Evolutionary conservation across 2,888 invertebrate species (phyloP), one percentile per base, ranked within the genome.

Genomic region (Diogma glabrata): DNA sequence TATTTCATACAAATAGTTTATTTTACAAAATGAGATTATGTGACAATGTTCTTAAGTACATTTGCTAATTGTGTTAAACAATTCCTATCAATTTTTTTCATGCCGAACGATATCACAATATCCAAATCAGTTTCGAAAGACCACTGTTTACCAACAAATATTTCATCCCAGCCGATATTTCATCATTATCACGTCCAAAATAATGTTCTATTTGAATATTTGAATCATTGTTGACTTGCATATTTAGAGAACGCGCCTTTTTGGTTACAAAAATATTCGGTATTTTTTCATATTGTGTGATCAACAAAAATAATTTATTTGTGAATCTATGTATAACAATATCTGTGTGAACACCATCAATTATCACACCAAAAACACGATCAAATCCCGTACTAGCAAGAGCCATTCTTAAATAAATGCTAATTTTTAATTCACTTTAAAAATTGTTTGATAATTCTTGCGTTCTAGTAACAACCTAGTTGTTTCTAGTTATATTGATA

Each of bases 51-150:
- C n/a, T n/a, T n/a, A n/a, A n/a, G n/a, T n/a, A n/a, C n/a, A n/a
- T n/a, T n/a, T n/a, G n/a, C n/a, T n/a, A 46, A 46, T 17, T 19
- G 23, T 22, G 23, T 46, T 46, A 46, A 3, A 46, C 2, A 10
- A 24, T 46, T 46, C 10, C 24, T 46, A 46, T 46, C 24, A 24
- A 46, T 46, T 26, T 46, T 46, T 10, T 46, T 46, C 23, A 46
- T 23, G 7, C 17, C 46, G 10, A 46, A 46, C 14, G 23, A 24
- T 9, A 46, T 16, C 8, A 46, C 16, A 46, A 46, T 24, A 16
- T 46, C 46, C 14, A 16, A 24, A 16, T 5, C 24, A 16, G 10
- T 12, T 16, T 46, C 17, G 24, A 16, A 9, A 46, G 46, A 16
- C n/a, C 7, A 4, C 24, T 46, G 16, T 46, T 22, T 17, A 24